Percentiles rank a stretch among this genome's conserved stretches.
phyloP scores from a whole-genome alignment of 2,113 vertebrate species.

The Rousettus leschenaultii region DNA sequence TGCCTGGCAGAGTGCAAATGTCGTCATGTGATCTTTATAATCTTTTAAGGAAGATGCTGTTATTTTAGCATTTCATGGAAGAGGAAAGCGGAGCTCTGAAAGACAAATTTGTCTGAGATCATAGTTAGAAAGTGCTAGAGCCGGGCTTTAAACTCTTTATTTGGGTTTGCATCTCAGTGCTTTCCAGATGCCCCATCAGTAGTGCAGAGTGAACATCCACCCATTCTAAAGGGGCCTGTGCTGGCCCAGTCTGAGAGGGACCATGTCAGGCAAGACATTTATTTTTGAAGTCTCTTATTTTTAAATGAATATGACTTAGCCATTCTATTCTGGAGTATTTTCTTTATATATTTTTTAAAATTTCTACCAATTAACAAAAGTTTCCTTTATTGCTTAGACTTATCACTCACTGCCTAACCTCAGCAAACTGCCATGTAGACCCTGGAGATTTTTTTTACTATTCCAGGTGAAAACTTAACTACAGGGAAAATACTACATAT shows the following conservation, averaged over 20 bases:
- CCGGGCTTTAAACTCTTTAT: neutral
- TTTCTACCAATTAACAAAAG: neutral
- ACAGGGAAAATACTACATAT: neutral
- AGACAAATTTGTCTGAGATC: constrained; percentile 31
- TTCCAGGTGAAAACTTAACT: neutral
- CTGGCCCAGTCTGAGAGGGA: neutral
- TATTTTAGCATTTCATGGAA: constrained; percentile 31
- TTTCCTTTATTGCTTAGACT: neutral
- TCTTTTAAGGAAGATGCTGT: constrained; percentile 34
- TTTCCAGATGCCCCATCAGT: neutral
- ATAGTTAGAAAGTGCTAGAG: neutral
- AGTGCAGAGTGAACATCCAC: neutral
- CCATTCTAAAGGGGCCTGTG: neutral
- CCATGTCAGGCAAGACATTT: neutral
- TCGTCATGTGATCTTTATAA: constrained; percentile 48
- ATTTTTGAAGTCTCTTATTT: neutral
- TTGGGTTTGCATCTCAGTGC: neutral
- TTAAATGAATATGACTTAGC: neutral
- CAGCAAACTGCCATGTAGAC: neutral
- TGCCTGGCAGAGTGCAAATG: constrained; percentile 26
- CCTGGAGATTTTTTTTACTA: neutral
- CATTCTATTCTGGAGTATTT: neutral
- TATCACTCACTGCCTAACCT: neutral
- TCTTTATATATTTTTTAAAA: neutral
- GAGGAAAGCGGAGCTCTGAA: constrained; percentile 38